These are phyloP conservation scores for Tetraneura akinire DNA, from an alignment of 1,140 invertebrate species.

Conservation along the genomic window DNA sequence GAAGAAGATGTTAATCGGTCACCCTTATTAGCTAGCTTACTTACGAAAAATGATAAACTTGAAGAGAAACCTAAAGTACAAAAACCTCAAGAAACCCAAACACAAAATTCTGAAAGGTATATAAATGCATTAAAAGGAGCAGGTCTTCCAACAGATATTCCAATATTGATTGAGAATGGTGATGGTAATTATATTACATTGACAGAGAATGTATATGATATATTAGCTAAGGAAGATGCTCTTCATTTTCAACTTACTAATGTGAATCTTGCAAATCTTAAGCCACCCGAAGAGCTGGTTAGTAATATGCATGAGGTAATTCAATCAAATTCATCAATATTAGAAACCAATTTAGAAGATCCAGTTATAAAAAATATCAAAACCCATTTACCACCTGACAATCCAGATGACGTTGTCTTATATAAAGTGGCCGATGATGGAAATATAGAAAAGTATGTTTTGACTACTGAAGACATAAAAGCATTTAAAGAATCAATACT, in stretches of 20 bases:
- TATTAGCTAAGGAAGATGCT: constrained; percentile 62
- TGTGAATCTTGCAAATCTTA: constrained; percentile 52
- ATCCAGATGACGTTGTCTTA: constrained; percentile 56
- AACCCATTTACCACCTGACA: constrained; percentile 49
- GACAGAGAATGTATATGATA: constrained; percentile 63
- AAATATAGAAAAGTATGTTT: constrained; percentile 56
- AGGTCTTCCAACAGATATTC: constrained; percentile 62
- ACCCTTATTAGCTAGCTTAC: constrained; percentile 55
- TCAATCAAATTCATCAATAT: constrained; percentile 48
- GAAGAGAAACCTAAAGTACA: constrained; percentile 49
- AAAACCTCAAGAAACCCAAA: constrained; percentile 44
- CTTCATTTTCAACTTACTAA: constrained; percentile 62
- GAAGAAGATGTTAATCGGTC: constrained; percentile 51
- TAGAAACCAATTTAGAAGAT: constrained; percentile 48
- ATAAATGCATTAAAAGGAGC: constrained; percentile 63
- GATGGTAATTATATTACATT: constrained; percentile 64
- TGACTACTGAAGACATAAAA: constrained; percentile 56
- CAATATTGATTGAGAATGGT: constrained; percentile 63
- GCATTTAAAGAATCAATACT: constrained; percentile 51
- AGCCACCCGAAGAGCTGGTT: constrained; percentile 47
- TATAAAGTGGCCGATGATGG: constrained; percentile 55
- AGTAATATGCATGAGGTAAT: constrained; percentile 31
- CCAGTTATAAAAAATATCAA: constrained; percentile 38
- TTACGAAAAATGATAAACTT: constrained; percentile 54
- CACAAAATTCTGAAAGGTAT: constrained; percentile 56